Evolutionary conservation across 2,113 vertebrate genomes (phyloP).

Genomic region (Archilochus colubris): DNA sequence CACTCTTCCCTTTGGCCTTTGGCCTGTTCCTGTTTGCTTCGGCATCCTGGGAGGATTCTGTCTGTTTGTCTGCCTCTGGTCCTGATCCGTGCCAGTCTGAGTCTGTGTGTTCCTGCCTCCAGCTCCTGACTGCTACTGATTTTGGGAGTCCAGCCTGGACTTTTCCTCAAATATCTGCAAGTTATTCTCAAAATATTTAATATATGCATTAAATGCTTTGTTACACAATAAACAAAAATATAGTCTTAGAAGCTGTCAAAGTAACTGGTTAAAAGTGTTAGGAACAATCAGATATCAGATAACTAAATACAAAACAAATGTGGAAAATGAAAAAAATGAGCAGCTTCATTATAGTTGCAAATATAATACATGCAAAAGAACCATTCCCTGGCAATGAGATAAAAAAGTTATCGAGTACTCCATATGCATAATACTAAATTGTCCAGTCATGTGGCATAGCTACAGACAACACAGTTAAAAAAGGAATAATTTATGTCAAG

Average conservation of each 20-base stretch:
- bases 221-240: neutral
- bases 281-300: neutral
- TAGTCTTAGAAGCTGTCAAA: neutral
- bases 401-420: neutral
- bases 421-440: neutral
- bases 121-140: no score
- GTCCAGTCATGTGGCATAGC: neutral
- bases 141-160: no score
- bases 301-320: neutral
- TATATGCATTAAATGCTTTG: neutral
- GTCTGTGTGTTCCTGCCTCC: neutral
- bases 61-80: no score
- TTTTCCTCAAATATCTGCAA: neutral
- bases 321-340: neutral
- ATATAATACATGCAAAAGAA: accelerated
- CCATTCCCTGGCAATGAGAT: neutral
- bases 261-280: neutral
- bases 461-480: neutral
- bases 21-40: no score
- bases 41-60: no score
- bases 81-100: no score
- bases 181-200: neutral
- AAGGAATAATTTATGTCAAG: neutral
- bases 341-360: neutral
- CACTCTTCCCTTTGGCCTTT: no score